Percentiles rank a stretch among this genome's conserved stretches.
Conservation (phyloP, 2,888 invertebrate species). For the Acleris sparsana region DNA sequence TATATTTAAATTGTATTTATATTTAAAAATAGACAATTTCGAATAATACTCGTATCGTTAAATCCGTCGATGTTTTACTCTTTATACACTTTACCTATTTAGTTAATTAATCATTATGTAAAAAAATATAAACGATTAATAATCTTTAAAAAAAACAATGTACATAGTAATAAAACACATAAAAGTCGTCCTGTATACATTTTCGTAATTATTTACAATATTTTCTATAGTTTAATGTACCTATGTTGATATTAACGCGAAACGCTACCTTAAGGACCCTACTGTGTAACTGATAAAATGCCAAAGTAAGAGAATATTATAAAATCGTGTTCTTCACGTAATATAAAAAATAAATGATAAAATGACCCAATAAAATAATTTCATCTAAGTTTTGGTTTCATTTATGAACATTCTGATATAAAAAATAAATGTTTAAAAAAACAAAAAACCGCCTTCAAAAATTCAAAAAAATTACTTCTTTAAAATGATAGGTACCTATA, state of each 20-base stretch:
- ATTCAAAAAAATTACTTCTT: too few species aligned
- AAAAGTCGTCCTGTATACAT: conserved; percentile 62
- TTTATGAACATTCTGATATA: conserved; percentile 34
- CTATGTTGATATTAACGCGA: conserved; percentile 52
- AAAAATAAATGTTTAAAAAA: too few species aligned
- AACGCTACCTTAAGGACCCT: conserved; percentile 47
- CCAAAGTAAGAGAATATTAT: conserved; percentile 51
- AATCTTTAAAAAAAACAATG: conserved; percentile 18
- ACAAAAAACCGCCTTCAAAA: too few species aligned
- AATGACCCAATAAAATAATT: conserved; percentile 58
- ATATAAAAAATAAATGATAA: conserved; percentile 50
- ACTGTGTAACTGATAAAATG: conserved; percentile 39
- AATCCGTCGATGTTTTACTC: not conserved
- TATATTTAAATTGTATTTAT: too few species aligned
- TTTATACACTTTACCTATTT: not conserved
- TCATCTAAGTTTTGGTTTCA: conserved; percentile 55
- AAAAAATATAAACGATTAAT: not conserved
- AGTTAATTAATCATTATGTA: not conserved
- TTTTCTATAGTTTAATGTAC: conserved; percentile 51
- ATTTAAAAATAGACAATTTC: too few species aligned
- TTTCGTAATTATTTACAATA: conserved; percentile 61
- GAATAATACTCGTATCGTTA: too few species aligned
- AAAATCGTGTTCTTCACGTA: conserved; percentile 61
- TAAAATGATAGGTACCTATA: too few species aligned
- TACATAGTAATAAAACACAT: conserved; percentile 28